Conservation (phyloP, 2,888 invertebrate genomes). For the Amiota mariae region DNA sequence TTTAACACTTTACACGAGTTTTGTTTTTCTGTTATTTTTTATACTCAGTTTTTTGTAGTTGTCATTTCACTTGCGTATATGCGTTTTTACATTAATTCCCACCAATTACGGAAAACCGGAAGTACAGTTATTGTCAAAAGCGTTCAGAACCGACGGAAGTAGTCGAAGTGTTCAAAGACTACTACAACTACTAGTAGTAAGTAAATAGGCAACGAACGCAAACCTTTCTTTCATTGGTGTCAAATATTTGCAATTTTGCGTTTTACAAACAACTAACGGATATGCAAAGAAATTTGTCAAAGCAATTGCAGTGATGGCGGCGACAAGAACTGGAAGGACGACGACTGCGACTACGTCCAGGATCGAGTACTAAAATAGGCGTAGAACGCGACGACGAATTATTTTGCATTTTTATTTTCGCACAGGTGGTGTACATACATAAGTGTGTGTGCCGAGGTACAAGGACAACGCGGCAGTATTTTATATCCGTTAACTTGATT, state of each 20-base stretch:
- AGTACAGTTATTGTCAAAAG: constrained; percentile 58
- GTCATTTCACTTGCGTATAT: constrained; percentile 9
- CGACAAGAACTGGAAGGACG: constrained; percentile 31
- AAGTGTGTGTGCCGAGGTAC: not conserved
- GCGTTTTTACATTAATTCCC: constrained; percentile 21
- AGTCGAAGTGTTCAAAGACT: not conserved
- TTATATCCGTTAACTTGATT: constrained; percentile 9
- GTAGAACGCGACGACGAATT: constrained; percentile 34
- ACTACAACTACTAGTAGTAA: not conserved
- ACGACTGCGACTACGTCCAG: not conserved
- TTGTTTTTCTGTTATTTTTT: constrained; percentile 10
- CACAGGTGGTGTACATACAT: constrained; percentile 10
- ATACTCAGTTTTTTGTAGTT: not conserved
- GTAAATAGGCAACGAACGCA: constrained; percentile 40
- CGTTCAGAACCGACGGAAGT: constrained; percentile 35
- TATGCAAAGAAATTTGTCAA: constrained; percentile 63
- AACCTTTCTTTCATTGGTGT: not conserved
- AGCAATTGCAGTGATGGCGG: constrained; percentile 35
- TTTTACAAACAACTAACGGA: constrained; percentile 47
- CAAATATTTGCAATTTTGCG: constrained; percentile 38
- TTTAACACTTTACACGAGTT: not conserved
- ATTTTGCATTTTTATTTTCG: constrained; percentile 40
- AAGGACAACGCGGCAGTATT: constrained; percentile 29
- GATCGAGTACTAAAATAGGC: not conserved
- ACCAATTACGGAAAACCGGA: constrained; percentile 39